Evolutionary conservation across 2,888 invertebrate genomes (phyloP).

Genomic region (Cryptocephalus primarius): DNA sequence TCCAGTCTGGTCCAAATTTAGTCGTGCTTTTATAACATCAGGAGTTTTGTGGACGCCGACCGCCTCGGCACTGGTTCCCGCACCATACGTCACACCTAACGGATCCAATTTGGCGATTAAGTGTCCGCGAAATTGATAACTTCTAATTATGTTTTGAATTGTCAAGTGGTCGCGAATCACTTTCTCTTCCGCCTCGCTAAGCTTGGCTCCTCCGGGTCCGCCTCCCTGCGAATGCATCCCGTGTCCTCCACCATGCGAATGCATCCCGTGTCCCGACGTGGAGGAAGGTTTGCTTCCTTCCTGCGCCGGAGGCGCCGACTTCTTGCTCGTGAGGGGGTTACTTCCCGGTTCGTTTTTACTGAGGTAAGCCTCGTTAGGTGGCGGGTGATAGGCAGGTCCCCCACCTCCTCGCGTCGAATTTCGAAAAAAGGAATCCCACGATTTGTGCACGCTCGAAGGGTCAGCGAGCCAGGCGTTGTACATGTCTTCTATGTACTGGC

Average conservation of each 20-base stretch:
- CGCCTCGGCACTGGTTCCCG: slow-evolving; percentile 38
- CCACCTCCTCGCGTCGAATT: slow-evolving; percentile 72
- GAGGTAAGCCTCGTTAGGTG: slow-evolving; percentile 58
- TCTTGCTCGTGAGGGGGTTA: not conserved
- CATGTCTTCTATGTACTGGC: slow-evolving; percentile 96
- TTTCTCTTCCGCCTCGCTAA: not conserved
- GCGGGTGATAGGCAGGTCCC: slow-evolving; percentile 55
- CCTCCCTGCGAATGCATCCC: not conserved
- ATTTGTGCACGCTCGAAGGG: slow-evolving; percentile 90
- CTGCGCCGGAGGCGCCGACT: too few relatives aligned
- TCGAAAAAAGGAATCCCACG: slow-evolving; percentile 87
- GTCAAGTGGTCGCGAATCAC: slow-evolving; percentile 60
- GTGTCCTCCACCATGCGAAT: not conserved
- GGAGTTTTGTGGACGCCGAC: slow-evolving; percentile 18
- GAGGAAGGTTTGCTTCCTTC: too few relatives aligned
- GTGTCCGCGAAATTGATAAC: slow-evolving; percentile 97
- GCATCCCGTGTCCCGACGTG: not conserved
- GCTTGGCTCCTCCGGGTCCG: not conserved
- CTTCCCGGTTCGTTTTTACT: slow-evolving; percentile 45
- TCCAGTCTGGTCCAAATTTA: slow-evolving; percentile 72
- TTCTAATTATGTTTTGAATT: slow-evolving; percentile 94
- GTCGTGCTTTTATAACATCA: not conserved
- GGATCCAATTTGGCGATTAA: slow-evolving; percentile 87
- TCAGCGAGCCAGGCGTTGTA: slow-evolving; percentile 92
- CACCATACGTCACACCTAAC: slow-evolving; percentile 65